These are phyloP conservation scores for Aphis craccivora DNA, from an alignment of 1,140 invertebrate species.

Conservation along the genomic window DNA sequence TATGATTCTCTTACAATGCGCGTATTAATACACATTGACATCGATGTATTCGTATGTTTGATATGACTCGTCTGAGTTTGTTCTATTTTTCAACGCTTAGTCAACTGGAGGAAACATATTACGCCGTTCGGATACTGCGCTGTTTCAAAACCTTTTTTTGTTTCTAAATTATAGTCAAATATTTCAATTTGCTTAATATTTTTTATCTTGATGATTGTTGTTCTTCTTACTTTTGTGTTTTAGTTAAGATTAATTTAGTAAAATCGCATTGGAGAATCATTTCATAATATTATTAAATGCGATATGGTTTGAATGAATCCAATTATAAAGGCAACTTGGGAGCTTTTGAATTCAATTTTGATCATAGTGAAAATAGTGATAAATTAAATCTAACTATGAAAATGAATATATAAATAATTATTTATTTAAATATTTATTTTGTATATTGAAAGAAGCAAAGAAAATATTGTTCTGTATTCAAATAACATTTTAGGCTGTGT, in stretches of 20 bases:
- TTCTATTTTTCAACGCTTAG: slow-evolving; percentile 35
- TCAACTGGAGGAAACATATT: background rate
- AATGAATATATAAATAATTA: background rate
- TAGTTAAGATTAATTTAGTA: background rate
- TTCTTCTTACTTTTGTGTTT: background rate
- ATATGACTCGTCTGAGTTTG: background rate
- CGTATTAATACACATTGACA: background rate
- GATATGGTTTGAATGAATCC: background rate
- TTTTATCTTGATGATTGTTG: background rate
- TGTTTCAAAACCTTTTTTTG: background rate
- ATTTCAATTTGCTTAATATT: background rate
- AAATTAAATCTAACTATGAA: background rate
- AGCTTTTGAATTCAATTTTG: background rate
- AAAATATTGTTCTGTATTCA: background rate
- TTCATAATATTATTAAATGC: background rate
- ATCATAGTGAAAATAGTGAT: background rate
- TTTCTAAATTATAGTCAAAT: background rate
- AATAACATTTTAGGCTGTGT: background rate
- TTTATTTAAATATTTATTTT: background rate
- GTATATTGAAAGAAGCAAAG: background rate
- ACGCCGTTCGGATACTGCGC: background rate
- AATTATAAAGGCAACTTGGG: background rate
- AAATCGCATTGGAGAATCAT: background rate
- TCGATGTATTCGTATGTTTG: slow-evolving; percentile 11
- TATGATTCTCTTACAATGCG: background rate